Base-by-base conservation (phyloP, 2,888 invertebrate species). In the Drosophila hawaiiensis region DNA sequence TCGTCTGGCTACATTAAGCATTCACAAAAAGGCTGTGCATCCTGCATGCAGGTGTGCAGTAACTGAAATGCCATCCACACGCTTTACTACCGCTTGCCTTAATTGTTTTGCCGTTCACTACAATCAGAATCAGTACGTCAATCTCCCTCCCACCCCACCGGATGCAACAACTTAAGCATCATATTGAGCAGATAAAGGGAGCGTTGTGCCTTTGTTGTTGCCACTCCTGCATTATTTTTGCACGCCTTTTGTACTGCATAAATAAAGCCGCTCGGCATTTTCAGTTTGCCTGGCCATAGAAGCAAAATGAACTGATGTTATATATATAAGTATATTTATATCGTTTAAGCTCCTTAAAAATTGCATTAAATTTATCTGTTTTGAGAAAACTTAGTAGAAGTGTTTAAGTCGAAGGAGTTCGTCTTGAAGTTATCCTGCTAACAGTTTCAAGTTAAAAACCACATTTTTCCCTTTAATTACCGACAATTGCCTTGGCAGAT, bases 151-250 rank as follows among this genome's bases (percentile, higher is more conserved):
- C 31, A 9, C 31, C 5, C 9, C 9, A 14, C 16, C 25, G 81
- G 80, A 77, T 64, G 60, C 59, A 73, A 64, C 70, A 78, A 73
- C 81, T 80, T 80, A 80, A 73, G 80, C 78, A 49, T 55, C 55
- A 77, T 73, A 80, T 80, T 71, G 80, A 78, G 80, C 78, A 66
- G 73, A 71, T 77, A 77, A 80, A 72, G 68, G 66, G 53, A 47
- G 47, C 35, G 55, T 47, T 41, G 64, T 10, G 41, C 41, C 43
- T 69, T 67, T 73, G 64, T 80, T 79, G 68, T 31, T 67, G 53
- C 55, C 58, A 39, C 19, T 59, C 47, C 47, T 49, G 55, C 77
- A 52, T 68, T 54, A 65, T 66, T 68, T 65, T 64, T 80, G 66
- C 66, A 52, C 47, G 53, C 29, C 76, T 64, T 72, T 80, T 69